A percentile compares a stretch with the other conserved stretches of the same genome.
Evolutionary conservation across 2,888 invertebrate species (phyloP).

Genomic region (Abscondita cerata): DNA sequence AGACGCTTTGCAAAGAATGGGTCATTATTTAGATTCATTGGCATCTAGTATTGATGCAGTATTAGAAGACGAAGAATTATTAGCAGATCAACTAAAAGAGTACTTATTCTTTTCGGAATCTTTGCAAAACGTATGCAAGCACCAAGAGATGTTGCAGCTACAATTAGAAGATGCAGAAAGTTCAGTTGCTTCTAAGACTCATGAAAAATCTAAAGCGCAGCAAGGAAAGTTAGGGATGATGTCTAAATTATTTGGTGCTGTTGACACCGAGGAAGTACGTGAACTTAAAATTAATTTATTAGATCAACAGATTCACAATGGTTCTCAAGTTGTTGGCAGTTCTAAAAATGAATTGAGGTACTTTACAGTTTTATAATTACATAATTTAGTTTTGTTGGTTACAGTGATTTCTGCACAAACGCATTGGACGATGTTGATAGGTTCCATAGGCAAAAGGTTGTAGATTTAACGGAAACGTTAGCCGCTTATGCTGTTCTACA

Average conservation of each 20-base stretch:
- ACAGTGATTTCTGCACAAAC: slow-evolving; percentile 72
- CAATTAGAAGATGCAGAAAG: slow-evolving; percentile 76
- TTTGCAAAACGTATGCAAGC: slow-evolving; percentile 74
- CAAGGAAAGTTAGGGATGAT: slow-evolving; percentile 76
- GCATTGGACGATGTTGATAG: slow-evolving; percentile 72
- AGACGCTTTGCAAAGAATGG: slow-evolving; percentile 75
- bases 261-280: slow-evolving; percentile 78
- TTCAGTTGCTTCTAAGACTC: slow-evolving; percentile 58
- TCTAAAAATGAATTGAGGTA: slow-evolving; percentile 69
- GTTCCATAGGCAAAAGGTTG: slow-evolving; percentile 76
- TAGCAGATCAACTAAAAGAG: slow-evolving; percentile 84
- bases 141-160: slow-evolving; percentile 76
- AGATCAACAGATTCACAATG: slow-evolving; percentile 71
- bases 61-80: slow-evolving; percentile 82
- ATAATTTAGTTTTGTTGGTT: slow-evolving; percentile 40
- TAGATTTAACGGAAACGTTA: slow-evolving; percentile 74
- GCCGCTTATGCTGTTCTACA: slow-evolving; percentile 73
- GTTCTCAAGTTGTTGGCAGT: slow-evolving; percentile 64
- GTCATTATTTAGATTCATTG: slow-evolving; percentile 66
- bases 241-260: slow-evolving; percentile 75
- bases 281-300: slow-evolving; percentile 72
- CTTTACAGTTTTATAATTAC: slow-evolving; percentile 45
- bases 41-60: slow-evolving; percentile 71
- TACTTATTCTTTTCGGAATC: slow-evolving; percentile 80
- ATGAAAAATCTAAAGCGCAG: slow-evolving; percentile 65